phyloP scores from a whole-genome alignment of 2,113 vertebrate species.

The Pipa parva region DNA sequence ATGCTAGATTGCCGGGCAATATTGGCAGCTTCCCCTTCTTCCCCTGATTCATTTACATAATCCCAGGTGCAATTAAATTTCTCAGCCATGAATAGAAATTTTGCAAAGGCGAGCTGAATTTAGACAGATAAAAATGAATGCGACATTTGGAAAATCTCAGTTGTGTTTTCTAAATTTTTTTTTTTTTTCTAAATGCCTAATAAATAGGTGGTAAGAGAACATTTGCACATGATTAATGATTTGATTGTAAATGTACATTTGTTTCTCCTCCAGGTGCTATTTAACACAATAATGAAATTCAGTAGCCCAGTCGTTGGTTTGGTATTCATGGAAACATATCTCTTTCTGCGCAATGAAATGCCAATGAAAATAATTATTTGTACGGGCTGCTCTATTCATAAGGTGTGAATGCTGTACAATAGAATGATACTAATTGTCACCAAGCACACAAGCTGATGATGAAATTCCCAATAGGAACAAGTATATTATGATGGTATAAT shows the following conservation, averaged over 20 bases:
- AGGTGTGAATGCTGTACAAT: background rate
- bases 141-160: constrained; percentile 28
- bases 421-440: constrained; percentile 12
- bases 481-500: background rate
- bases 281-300: constrained; percentile 12
- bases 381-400: constrained; percentile 3
- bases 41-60: constrained; percentile 12
- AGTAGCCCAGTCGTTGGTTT: constrained; percentile 18
- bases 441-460: constrained; percentile 2
- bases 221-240: constrained; percentile 32
- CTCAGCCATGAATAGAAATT: constrained; percentile 27
- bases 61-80: constrained; percentile 32
- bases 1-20: background rate
- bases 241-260: constrained; percentile 31
- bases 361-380: constrained; percentile 20
- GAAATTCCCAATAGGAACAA: background rate
- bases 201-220: constrained; percentile 17
- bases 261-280: constrained; percentile 24
- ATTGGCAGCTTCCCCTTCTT: constrained; percentile 8
- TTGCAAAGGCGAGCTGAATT: constrained; percentile 35
- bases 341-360: constrained; percentile 10
- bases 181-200: constrained; percentile 20
- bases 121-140: constrained; percentile 37
- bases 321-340: constrained; percentile 23
- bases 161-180: constrained; percentile 18